These are phyloP conservation scores for Elephantulus edwardii DNA, from an alignment of 2,113 vertebrate species.

Conservation along the genomic window DNA sequence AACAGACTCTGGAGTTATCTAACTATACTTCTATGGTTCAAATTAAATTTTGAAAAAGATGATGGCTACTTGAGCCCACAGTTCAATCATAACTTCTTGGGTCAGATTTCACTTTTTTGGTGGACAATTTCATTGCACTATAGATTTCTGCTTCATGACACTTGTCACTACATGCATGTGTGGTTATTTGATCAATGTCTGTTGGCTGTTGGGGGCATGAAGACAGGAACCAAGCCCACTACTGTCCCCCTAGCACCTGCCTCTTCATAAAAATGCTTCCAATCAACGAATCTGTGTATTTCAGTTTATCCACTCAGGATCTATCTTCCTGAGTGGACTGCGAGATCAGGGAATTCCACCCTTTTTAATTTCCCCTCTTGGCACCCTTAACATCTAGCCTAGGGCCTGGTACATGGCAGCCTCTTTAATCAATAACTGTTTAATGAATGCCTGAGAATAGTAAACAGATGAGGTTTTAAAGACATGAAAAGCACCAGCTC, in stretches of 20 bases:
- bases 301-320: not conserved
- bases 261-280: not conserved
- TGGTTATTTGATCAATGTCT: not conserved
- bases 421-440: slow-evolving; percentile 29
- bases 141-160: not conserved
- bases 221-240: not conserved
- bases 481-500: slow-evolving; percentile 53
- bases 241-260: not conserved
- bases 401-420: slow-evolving; percentile 17
- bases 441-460: slow-evolving; percentile 60
- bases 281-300: slow-evolving; percentile 18
- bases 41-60: not conserved
- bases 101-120: not conserved
- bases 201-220: not conserved
- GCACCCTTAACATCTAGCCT: slow-evolving; percentile 24
- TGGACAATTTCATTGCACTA: not conserved
- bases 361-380: not conserved
- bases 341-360: not conserved
- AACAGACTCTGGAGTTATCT: not conserved
- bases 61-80: not conserved
- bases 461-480: slow-evolving; percentile 52
- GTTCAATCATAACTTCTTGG: not conserved
- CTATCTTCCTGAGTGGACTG: not conserved
- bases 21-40: not conserved
- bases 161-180: not conserved